phyloP scores from a whole-genome alignment of 1,140 invertebrate genomes.

The Ganaspis sp. region DNA sequence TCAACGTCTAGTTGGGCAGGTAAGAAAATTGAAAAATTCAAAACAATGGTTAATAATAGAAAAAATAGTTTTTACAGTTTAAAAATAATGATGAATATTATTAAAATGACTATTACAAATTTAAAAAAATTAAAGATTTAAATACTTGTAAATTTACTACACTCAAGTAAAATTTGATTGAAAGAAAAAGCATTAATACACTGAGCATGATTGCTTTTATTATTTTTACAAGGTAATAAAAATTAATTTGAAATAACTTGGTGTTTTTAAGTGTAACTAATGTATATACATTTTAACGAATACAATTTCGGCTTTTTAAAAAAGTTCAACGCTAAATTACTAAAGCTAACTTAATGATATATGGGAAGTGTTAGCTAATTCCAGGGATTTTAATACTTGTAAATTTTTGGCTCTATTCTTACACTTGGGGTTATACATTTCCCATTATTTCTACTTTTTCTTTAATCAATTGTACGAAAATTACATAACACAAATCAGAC shows the following conservation, averaged over 20 bases:
- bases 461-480: background rate
- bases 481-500: constrained; percentile 13
- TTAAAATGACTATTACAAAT: background rate
- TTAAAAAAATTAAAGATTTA: too few relatives aligned
- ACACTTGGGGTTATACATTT: background rate
- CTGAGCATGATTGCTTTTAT: background rate
- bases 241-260: background rate
- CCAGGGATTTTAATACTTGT: constrained; percentile 16
- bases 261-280: background rate
- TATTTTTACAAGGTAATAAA: background rate
- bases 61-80: too few relatives aligned
- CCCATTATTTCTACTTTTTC: background rate
- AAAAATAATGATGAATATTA: too few relatives aligned
- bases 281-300: background rate
- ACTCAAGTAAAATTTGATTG: too few relatives aligned
- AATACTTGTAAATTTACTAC: too few relatives aligned
- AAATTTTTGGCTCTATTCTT: constrained; percentile 7
- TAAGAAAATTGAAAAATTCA: background rate
- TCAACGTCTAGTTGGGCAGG: background rate
- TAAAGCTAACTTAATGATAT: background rate
- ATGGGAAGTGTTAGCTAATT: background rate
- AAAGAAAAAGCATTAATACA: background rate
- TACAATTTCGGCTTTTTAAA: background rate
- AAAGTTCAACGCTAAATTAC: background rate
- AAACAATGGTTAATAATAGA: too few relatives aligned